Percentiles rank a stretch among this genome's conserved stretches.
Conservation (phyloP, 2,113 vertebrate genomes). For the Trematocara stigmaticum region DNA sequence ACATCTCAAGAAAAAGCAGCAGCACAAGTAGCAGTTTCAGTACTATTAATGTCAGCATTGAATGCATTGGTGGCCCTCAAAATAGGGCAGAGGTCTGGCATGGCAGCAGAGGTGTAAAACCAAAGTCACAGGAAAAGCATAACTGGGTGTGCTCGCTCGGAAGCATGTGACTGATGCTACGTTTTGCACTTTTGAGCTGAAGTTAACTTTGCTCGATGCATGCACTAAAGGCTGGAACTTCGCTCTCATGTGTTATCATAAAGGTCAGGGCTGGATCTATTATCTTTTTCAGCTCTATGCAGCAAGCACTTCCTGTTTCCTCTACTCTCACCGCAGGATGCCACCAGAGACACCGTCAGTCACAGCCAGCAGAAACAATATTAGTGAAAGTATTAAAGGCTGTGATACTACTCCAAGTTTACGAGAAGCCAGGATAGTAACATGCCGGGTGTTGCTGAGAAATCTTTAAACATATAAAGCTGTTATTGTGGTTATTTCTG, state of each 20-base stretch:
- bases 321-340: slow-evolving; percentile 52
- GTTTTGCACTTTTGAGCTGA: background rate
- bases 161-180: slow-evolving; percentile 4
- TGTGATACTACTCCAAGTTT: background rate
- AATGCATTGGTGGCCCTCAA: background rate
- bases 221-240: background rate
- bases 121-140: background rate
- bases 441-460: background rate
- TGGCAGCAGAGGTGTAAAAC: background rate
- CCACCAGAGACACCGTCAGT: slow-evolving; percentile 40
- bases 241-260: slow-evolving; percentile 30
- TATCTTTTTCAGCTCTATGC: slow-evolving; percentile 45
- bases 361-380: slow-evolving; percentile 31
- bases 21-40: background rate
- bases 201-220: background rate
- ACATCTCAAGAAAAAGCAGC: background rate
- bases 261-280: slow-evolving; percentile 54
- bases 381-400: background rate
- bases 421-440: background rate
- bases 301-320: slow-evolving; percentile 68
- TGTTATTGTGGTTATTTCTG: background rate
- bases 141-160: background rate
- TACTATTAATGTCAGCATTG: background rate
- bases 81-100: background rate
- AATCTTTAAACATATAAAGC: background rate